Percentiles rank a stretch among this genome's conserved stretches.
These are phyloP conservation scores for Crossaster papposus DNA, from an alignment of 53 echinoderm and acorn worm species.

Conservation along the genomic window DNA sequence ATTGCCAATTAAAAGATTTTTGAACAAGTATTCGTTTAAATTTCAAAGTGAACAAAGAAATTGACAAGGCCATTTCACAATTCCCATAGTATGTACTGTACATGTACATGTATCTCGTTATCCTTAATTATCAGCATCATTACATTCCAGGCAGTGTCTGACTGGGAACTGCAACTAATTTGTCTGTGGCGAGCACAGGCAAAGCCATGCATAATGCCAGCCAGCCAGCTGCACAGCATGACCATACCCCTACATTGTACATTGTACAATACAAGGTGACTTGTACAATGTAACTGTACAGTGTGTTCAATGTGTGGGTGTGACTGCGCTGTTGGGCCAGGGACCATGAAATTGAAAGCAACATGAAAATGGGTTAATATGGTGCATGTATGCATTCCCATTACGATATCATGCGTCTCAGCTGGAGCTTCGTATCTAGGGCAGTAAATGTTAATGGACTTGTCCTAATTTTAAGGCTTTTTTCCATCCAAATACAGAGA, in stretches of 20 bases:
- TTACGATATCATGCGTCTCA: no score
- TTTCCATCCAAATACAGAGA: no score
- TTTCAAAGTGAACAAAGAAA: no score
- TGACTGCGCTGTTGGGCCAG: constrained; percentile 1
- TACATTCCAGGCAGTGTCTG: background rate
- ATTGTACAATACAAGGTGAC: background rate
- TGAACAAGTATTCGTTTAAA: no score
- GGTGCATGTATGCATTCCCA: background rate
- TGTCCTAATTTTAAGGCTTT: no score
- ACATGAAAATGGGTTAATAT: constrained; percentile 15
- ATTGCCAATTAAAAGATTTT: no score
- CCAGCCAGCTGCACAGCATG: background rate
- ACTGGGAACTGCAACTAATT: constrained; percentile 6
- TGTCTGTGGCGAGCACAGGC: background rate
- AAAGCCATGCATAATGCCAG: constrained; percentile 27
- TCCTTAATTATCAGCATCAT: background rate
- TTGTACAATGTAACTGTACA: background rate
- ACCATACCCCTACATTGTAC: background rate
- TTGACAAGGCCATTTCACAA: background rate
- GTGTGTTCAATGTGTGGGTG: background rate
- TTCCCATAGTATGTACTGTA: background rate
- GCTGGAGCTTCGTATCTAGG: no score
- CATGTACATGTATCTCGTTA: no score
- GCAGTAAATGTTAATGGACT: no score
- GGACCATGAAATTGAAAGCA: background rate